Evolutionary conservation across 2,888 invertebrate genomes (phyloP), one percentile per base, ranked within the genome.

Genomic region (Troides aeacus): DNA sequence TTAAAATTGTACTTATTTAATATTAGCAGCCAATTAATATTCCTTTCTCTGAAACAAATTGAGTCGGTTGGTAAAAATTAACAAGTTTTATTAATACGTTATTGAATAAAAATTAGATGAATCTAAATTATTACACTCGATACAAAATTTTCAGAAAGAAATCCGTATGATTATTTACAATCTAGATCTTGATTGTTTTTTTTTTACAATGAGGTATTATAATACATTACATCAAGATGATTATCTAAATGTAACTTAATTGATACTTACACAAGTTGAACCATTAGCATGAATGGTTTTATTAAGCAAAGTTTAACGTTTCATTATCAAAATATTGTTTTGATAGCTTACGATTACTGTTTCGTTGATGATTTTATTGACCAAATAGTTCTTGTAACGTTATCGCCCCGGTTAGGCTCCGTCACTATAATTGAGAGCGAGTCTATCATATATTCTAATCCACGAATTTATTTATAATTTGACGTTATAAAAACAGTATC

Each of bases 251-350:
- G 66, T 63, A 36, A 66, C 67, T 70, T 70, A 58, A 46, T 62
- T 50, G 24, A 63, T 66, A 60, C 60, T 61, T 62, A 64, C 21
- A 64, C 63, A 59, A 53, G 36, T 66, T 63, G 67, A 70, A 67
- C 79, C 82, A 75, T 83, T 84, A 75, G 81, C 82, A 76, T 81
- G 81, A 83, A 84, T 81, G 80, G 74, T 66, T 66, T 66, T 79
- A 81, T 78, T 85, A 86, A 87, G 87, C 84, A 83, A 83, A 46
- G 83, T 84, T 77, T 79, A 84, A 84, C 77, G 80, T 76, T 80
- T 75, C 77, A 80, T 84, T 86, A 86, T 80, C 81, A 88, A 88
- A 87, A 87, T 87, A 70, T 66, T 83, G 78, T 81, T 80, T 79
- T 78, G 77, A 77, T 77, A 77, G 84, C 74, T 77, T 79, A 81